These are phyloP conservation scores for Cladorhizidae sp. DNA, from an alignment of 37 sponge, comb jelly and placozoan species.

Conservation along the genomic window DNA sequence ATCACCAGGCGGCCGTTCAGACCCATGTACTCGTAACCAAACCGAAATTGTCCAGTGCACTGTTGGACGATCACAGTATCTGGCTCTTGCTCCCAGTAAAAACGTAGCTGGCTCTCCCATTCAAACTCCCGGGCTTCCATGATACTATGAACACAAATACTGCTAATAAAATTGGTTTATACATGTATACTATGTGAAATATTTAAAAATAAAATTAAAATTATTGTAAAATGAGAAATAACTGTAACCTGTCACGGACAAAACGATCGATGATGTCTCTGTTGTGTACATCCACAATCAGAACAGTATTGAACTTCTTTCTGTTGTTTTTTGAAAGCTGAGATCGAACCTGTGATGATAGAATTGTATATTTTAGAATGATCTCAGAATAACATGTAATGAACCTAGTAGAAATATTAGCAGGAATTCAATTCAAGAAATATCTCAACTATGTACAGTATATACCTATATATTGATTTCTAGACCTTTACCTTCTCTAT, in stretches of 20 bases:
- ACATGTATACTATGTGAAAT: neutral
- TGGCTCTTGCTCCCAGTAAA: constrained; percentile 96
- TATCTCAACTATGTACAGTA: too few species aligned
- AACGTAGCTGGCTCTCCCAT: constrained; percentile 98
- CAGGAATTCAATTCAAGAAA: neutral
- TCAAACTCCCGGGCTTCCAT: constrained; percentile 99
- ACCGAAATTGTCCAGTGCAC: constrained; percentile 96
- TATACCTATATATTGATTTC: too few species aligned
- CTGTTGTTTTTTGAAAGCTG: constrained; percentile 96
- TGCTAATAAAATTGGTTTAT: neutral
- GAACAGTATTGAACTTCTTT: constrained; percentile 98
- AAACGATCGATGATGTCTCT: constrained; percentile 98
- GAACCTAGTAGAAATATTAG: neutral
- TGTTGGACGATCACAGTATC: constrained; percentile 89
- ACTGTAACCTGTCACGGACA: constrained; percentile 90
- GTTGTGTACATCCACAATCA: constrained; percentile 98
- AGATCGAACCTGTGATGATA: constrained; percentile 74
- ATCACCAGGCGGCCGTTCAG: constrained; percentile 96
- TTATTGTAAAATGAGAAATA: neutral
- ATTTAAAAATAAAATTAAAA: neutral
- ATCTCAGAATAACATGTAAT: constrained; percentile 1
- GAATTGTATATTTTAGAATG: too few species aligned
- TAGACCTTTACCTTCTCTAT: neutral
- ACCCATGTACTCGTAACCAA: constrained; percentile 99
- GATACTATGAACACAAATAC: constrained; percentile 61